phyloP scores from a whole-genome alignment of 2,888 invertebrate genomes.

The Hipparchia semele region DNA sequence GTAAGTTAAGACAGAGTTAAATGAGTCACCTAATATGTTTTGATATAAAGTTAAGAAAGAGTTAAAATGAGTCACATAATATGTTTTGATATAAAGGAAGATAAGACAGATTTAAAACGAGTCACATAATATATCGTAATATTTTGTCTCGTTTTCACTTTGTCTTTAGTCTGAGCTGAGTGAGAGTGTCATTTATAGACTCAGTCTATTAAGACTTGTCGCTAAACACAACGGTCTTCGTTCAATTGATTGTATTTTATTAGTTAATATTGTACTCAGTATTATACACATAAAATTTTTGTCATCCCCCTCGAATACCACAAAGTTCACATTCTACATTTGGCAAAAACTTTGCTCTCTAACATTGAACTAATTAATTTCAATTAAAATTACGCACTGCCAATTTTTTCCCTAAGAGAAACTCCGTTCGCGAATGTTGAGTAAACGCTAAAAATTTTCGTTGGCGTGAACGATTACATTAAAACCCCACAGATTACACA shows the following conservation, averaged over 20 bases:
- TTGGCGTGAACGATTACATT: constrained; percentile 28
- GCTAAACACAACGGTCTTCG: background rate
- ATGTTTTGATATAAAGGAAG: too few relatives aligned
- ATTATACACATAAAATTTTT: background rate
- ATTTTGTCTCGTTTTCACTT: too few relatives aligned
- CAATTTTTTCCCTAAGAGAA: constrained; percentile 16
- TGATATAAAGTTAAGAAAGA: too few relatives aligned
- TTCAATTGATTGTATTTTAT: background rate
- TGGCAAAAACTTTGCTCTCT: constrained; percentile 6
- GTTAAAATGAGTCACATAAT: too few relatives aligned
- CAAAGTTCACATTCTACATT: background rate
- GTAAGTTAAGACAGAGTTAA: too few relatives aligned
- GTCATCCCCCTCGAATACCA: background rate
- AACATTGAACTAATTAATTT: constrained; percentile 1
- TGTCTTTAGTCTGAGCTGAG: too few relatives aligned
- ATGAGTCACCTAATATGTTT: too few relatives aligned
- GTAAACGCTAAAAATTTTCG: constrained; percentile 25
- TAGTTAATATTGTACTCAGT: background rate
- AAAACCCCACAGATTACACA: constrained; percentile 28
- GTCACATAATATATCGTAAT: too few relatives aligned
- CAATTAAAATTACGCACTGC: constrained; percentile 4
- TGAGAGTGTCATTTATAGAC: too few relatives aligned
- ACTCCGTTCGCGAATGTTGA: constrained; percentile 18
- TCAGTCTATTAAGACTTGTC: too few relatives aligned
- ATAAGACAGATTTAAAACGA: too few relatives aligned